Percentiles rank a stretch among this genome's conserved stretches.
Evolutionary conservation across 2,888 invertebrate species (phyloP).

Genomic region (Nycteola revayana): DNA sequence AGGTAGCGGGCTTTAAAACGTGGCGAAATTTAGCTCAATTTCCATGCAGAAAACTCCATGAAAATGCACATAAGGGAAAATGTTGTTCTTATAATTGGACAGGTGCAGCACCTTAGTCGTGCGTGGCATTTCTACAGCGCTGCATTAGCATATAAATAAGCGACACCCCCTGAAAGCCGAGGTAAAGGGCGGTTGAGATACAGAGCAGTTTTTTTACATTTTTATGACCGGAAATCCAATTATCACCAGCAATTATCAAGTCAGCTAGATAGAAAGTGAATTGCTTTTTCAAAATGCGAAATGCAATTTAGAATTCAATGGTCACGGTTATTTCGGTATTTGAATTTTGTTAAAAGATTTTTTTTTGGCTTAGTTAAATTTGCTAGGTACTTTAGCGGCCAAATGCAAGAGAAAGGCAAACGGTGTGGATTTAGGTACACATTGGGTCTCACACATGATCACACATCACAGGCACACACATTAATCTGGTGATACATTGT

Average conservation of each 20-base stretch:
- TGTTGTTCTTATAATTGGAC: conserved; percentile 77
- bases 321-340: conserved; percentile 36
- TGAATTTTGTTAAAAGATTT: conserved; percentile 21
- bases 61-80: conserved; percentile 71
- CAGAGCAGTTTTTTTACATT: conserved; percentile 59
- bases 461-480: conserved; percentile 63
- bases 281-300: conserved; percentile 51
- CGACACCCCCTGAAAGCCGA: conserved; percentile 53
- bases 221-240: conserved; percentile 75
- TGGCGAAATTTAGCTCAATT: conserved; percentile 61
- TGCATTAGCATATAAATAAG: conserved; percentile 79
- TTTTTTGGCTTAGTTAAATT: conserved; percentile 20
- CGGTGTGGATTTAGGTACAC: conserved; percentile 29
- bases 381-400: conserved; percentile 3
- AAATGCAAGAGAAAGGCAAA: conserved; percentile 19
- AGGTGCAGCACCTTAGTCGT: conserved; percentile 71
- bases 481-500: conserved; percentile 74
- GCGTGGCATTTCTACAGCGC: conserved; percentile 66
- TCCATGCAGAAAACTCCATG: conserved; percentile 69
- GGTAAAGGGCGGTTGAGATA: conserved; percentile 51
- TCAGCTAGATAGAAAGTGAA: conserved; percentile 60
- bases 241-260: conserved; percentile 75
- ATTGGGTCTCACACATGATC: conserved; percentile 52
- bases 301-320: conserved; percentile 48
- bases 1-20: conserved; percentile 45